Evolutionary conservation across 2,797 vertebrate species (phyloP).

Genomic region (Parauchenoglanis punctatus): DNA sequence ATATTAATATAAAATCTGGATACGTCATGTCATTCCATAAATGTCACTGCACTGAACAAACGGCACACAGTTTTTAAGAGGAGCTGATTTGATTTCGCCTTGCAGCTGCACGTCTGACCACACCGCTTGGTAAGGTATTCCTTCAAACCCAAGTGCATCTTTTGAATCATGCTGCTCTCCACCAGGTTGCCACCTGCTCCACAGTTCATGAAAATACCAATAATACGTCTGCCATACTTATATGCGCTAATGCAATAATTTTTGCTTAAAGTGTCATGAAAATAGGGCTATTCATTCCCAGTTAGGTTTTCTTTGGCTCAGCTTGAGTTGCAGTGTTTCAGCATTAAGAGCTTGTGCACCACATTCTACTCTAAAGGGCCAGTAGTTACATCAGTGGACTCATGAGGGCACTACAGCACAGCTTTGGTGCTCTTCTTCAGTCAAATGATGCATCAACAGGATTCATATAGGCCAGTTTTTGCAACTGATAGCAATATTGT

Average conservation of each 20-base stretch:
- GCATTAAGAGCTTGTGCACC: background rate
- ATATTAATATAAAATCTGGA: too few species aligned
- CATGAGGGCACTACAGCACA: slow-evolving; percentile 40
- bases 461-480: background rate
- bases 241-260: background rate
- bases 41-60: background rate
- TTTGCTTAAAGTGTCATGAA: slow-evolving; percentile 3
- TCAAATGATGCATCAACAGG: background rate
- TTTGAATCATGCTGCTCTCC: background rate
- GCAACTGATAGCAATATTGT: slow-evolving; percentile 2
- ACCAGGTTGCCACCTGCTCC: background rate
- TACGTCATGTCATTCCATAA: background rate
- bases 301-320: background rate
- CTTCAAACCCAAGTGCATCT: background rate
- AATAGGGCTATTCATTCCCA: background rate
- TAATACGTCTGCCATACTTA: background rate
- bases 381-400: background rate
- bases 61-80: background rate
- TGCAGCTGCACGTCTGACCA: background rate
- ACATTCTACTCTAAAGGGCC: background rate
- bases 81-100: background rate
- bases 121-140: background rate
- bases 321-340: background rate
- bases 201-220: slow-evolving; percentile 9
- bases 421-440: background rate